Percentiles rank a stretch among this genome's conserved stretches.
Evolutionary conservation across 2,797 vertebrate species (phyloP).

Genomic region (Sebastes steindachneri): DNA sequence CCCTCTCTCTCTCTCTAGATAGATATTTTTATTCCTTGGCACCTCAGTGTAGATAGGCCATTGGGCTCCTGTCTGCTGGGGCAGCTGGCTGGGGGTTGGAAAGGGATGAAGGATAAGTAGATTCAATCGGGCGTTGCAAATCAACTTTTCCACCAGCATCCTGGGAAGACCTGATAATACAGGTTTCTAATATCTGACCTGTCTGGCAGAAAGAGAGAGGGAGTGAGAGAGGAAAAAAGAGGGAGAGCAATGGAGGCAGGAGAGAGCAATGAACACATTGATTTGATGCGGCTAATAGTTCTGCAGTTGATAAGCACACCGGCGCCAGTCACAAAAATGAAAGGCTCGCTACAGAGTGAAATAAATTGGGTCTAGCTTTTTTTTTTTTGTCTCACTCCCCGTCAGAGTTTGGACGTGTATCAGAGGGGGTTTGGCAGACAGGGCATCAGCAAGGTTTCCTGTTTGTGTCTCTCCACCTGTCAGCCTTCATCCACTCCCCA

Average conservation of each 20-base stretch:
- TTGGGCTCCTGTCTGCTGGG: slow-evolving; percentile 75
- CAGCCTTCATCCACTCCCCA: slow-evolving; percentile 61
- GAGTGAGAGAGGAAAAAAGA: background rate
- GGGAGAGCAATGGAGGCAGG: background rate
- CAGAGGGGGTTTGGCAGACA: slow-evolving; percentile 63
- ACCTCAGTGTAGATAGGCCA: slow-evolving; percentile 72
- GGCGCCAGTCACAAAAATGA: slow-evolving; percentile 75
- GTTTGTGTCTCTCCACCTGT: slow-evolving; percentile 74
- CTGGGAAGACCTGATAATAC: slow-evolving; percentile 83
- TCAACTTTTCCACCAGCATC: slow-evolving; percentile 83
- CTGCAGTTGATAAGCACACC: slow-evolving; percentile 75
- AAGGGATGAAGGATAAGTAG: slow-evolving; percentile 80
- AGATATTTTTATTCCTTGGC: slow-evolving; percentile 78
- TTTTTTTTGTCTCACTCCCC: slow-evolving; percentile 64
- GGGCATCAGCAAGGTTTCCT: slow-evolving; percentile 58
- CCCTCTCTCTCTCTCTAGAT: slow-evolving; percentile 43
- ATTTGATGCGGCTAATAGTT: slow-evolving; percentile 82
- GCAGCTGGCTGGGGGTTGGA: slow-evolving; percentile 76
- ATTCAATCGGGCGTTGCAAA: slow-evolving; percentile 84
- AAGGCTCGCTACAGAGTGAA: slow-evolving; percentile 63
- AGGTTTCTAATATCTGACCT: slow-evolving; percentile 83
- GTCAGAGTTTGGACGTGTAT: slow-evolving; percentile 67
- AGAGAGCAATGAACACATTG: slow-evolving; percentile 73
- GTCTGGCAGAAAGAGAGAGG: slow-evolving; percentile 70
- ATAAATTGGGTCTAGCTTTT: slow-evolving; percentile 71